phyloP scores from a whole-genome alignment of 2,797 vertebrate genomes.

The Bovichtus diacanthus region DNA sequence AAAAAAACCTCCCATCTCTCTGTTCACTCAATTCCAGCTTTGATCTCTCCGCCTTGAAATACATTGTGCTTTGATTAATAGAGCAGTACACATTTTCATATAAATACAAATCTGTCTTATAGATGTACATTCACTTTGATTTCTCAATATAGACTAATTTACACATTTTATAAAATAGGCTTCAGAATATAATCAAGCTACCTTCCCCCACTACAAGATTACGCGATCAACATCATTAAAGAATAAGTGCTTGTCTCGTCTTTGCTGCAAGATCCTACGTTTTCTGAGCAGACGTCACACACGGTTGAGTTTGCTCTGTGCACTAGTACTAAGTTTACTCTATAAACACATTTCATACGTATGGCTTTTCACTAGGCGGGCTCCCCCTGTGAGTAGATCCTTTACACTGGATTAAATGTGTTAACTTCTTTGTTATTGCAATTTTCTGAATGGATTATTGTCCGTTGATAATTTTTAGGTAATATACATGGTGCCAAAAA shows the following conservation, averaged over 20 bases:
- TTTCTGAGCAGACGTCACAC: conserved; percentile 52
- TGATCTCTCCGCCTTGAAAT: conserved; percentile 68
- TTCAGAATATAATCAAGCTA: conserved; percentile 76
- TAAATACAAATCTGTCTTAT: conserved; percentile 80
- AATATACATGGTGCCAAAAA: conserved; percentile 46
- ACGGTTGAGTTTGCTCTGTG: conserved; percentile 46
- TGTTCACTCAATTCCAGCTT: conserved; percentile 51
- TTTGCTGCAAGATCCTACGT: conserved; percentile 54
- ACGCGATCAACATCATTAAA: conserved; percentile 65
- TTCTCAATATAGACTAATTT: conserved; percentile 78
- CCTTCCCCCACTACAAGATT: conserved; percentile 68
- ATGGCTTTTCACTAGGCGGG: conserved; percentile 79
- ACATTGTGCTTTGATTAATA: conserved; percentile 85
- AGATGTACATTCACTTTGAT: conserved; percentile 83
- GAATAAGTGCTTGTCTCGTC: conserved; percentile 50
- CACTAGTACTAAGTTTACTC: conserved; percentile 57
- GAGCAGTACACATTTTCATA: conserved; percentile 71
- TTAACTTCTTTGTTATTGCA: conserved; percentile 60
- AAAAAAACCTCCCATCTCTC: conserved; percentile 35
- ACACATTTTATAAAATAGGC: conserved; percentile 84
- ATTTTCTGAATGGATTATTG: conserved; percentile 32
- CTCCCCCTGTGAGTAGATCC: conserved; percentile 45
- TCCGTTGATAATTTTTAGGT: conserved; percentile 12
- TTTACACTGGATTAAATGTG: conserved; percentile 27
- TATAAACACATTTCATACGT: conserved; percentile 59